Percentiles rank a stretch among this genome's conserved stretches.
Conservation (phyloP, 2,888 invertebrate genomes). For the Dioctria linearis region DNA sequence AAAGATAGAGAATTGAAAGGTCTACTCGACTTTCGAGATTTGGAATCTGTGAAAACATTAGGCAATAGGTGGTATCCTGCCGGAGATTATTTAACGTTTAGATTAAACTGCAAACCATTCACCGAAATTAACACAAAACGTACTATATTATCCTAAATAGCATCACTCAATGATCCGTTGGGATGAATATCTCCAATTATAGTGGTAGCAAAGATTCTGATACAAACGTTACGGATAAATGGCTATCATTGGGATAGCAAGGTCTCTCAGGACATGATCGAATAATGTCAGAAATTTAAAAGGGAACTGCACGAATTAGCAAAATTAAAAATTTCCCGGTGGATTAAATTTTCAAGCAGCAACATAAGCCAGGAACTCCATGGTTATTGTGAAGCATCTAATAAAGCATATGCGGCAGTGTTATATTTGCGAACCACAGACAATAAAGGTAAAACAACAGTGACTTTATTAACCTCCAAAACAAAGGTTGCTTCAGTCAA, state of each 20-base stretch:
- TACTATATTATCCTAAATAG: slow-evolving; percentile 21
- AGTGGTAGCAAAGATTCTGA: no score
- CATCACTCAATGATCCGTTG: slow-evolving; percentile 2
- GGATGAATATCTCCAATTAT: no score
- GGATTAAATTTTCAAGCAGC: neutral
- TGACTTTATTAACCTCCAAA: neutral
- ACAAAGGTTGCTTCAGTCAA: neutral
- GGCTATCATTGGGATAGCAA: no score
- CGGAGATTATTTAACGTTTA: slow-evolving; percentile 1
- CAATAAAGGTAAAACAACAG: no score
- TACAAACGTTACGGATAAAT: no score
- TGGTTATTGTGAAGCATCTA: no score
- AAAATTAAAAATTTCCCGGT: neutral
- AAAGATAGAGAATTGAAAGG: neutral
- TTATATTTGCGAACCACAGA: no score
- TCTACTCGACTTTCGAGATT: neutral
- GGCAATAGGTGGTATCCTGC: slow-evolving; percentile 2
- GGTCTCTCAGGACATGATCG: no score
- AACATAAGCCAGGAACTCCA: neutral
- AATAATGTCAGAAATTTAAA: neutral
- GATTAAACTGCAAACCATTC: neutral
- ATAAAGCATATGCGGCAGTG: no score
- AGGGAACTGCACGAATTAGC: neutral
- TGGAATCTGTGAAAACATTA: slow-evolving; percentile 7
- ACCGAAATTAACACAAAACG: slow-evolving; percentile 1